These are phyloP conservation scores for Aspidapion aeneum DNA, from an alignment of 2,888 invertebrate genomes.

Conservation along the genomic window DNA sequence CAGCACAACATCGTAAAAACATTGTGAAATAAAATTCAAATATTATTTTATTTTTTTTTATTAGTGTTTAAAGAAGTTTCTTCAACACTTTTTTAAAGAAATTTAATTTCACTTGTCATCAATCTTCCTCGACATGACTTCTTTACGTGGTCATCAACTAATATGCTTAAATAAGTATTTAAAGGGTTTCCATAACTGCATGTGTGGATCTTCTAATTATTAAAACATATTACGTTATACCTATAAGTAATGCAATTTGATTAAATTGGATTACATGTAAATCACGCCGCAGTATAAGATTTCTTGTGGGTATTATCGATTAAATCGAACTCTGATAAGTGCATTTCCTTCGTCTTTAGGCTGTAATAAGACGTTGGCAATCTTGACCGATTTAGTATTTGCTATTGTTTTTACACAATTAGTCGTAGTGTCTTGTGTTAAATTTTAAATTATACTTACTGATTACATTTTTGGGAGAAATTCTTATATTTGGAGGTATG, in stretches of 20 bases:
- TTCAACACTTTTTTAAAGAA: too few relatives aligned
- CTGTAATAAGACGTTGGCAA: neutral
- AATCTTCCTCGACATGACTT: too few relatives aligned
- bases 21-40: too few relatives aligned
- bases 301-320: constrained; percentile 31
- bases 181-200: neutral
- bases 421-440: neutral
- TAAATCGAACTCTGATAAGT: constrained; percentile 32
- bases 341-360: constrained; percentile 24
- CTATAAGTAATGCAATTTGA: constrained; percentile 42
- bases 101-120: too few relatives aligned
- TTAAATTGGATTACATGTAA: constrained; percentile 38
- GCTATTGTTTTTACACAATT: neutral
- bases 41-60: too few relatives aligned
- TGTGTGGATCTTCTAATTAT: constrained; percentile 3
- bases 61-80: too few relatives aligned
- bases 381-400: neutral
- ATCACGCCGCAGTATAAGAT: constrained; percentile 35
- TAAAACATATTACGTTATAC: constrained; percentile 30
- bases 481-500: too few relatives aligned
- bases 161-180: neutral
- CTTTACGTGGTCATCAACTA: too few relatives aligned
- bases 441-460: too few relatives aligned
- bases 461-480: too few relatives aligned
- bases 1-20: too few relatives aligned